Percentiles rank a stretch among this genome's conserved stretches.
Conservation (phyloP, 1,140 invertebrate species). For the Zelostemma sp. region DNA sequence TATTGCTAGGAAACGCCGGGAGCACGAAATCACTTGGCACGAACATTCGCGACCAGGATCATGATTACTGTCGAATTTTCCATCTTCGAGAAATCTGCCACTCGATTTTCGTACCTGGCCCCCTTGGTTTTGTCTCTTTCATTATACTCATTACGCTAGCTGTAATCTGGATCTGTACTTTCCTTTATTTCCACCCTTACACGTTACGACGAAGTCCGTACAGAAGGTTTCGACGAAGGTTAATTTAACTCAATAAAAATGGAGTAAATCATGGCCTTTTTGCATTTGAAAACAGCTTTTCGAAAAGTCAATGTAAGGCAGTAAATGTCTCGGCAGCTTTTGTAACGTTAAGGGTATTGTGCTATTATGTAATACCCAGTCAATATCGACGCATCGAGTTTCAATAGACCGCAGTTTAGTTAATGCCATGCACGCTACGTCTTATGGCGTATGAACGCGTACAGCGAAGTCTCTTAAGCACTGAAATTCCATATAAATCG, state of each 20-base stretch:
- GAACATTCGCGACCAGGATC: not conserved
- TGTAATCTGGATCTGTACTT: conserved; percentile 41
- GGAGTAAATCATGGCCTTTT: too few relatives aligned
- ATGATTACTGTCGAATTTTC: conserved; percentile 21
- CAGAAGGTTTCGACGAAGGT: not conserved
- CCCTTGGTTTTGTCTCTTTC: conserved; percentile 46
- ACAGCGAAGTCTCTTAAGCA: too few relatives aligned
- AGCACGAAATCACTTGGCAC: not conserved
- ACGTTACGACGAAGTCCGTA: not conserved
- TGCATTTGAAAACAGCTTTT: not conserved
- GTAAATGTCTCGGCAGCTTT: too few relatives aligned
- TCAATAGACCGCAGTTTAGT: too few relatives aligned
- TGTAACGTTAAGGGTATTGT: too few relatives aligned
- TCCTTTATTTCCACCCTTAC: conserved; percentile 36
- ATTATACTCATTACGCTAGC: conserved; percentile 47
- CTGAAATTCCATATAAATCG: too few relatives aligned
- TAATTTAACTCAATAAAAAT: not conserved
- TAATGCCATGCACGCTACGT: too few relatives aligned
- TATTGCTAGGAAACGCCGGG: not conserved
- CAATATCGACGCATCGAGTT: too few relatives aligned
- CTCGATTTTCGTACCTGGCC: conserved; percentile 40
- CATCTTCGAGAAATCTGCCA: conserved; percentile 34
- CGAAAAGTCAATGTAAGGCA: not conserved
- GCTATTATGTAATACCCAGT: too few relatives aligned
- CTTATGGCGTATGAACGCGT: too few relatives aligned